Percentiles rank a stretch among this genome's conserved stretches.
phyloP scores from a whole-genome alignment of 2,888 invertebrate species.

The Melieria omissa region DNA sequence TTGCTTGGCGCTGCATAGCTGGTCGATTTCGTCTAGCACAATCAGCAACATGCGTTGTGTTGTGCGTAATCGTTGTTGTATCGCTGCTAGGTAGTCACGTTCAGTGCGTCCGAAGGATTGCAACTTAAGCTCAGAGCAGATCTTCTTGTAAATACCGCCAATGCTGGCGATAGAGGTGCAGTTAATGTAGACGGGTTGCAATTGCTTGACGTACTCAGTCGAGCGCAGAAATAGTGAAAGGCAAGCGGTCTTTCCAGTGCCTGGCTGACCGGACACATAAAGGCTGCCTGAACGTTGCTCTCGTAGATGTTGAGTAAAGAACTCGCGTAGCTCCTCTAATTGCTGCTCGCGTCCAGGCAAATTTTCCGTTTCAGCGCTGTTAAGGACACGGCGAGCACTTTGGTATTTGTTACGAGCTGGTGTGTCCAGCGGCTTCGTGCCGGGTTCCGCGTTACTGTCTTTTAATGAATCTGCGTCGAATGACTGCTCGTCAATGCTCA shows the following conservation, averaged over 20 bases:
- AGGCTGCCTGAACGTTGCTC: slow-evolving; percentile 80
- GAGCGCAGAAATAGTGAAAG: slow-evolving; percentile 79
- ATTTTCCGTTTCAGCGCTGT: slow-evolving; percentile 66
- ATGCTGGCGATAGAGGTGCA: slow-evolving; percentile 92
- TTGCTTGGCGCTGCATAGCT: slow-evolving; percentile 82
- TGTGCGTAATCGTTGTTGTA: slow-evolving; percentile 77
- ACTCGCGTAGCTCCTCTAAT: slow-evolving; percentile 74
- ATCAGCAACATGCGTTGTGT: slow-evolving; percentile 79
- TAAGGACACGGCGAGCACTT: slow-evolving; percentile 63
- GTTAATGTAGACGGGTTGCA: slow-evolving; percentile 76
- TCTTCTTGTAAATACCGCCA: slow-evolving; percentile 80
- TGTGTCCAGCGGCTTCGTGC: not conserved
- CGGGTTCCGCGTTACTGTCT: slow-evolving; percentile 17
- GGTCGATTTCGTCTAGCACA: slow-evolving; percentile 95
- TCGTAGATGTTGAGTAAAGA: slow-evolving; percentile 75
- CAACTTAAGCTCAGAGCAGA: slow-evolving; percentile 78
- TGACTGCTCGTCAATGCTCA: slow-evolving; percentile 59
- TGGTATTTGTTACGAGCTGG: slow-evolving; percentile 61
- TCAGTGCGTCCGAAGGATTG: slow-evolving; percentile 71
- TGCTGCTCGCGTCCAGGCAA: slow-evolving; percentile 86
- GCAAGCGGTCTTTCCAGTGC: slow-evolving; percentile 94
- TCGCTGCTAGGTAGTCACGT: slow-evolving; percentile 73
- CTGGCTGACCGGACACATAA: slow-evolving; percentile 96
- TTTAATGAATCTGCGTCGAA: slow-evolving; percentile 12
- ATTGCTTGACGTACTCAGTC: slow-evolving; percentile 68